These are phyloP conservation scores for Rousettus leschenaultii DNA, from an alignment of 2,113 vertebrate genomes.

Conservation along the genomic window DNA sequence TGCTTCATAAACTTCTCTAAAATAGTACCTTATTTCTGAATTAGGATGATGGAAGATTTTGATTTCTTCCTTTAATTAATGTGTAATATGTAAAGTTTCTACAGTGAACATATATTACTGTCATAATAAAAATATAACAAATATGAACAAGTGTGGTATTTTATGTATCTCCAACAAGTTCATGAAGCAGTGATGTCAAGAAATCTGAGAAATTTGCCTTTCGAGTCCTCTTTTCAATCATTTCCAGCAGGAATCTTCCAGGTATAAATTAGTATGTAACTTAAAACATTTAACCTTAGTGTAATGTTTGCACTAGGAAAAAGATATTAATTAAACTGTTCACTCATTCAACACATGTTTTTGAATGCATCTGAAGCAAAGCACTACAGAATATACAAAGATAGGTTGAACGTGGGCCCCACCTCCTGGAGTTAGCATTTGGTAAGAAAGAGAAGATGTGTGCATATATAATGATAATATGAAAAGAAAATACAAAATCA, in stretches of 20 bases:
- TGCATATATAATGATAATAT: not conserved
- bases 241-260: not conserved
- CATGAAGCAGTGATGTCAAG: not conserved
- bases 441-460: not conserved
- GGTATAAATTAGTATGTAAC: not conserved
- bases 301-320: not conserved
- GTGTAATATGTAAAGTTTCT: not conserved
- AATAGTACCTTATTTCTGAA: not conserved
- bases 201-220: not conserved
- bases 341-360: not conserved
- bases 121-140: slow-evolving; percentile 18
- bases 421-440: not conserved
- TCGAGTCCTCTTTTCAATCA: not conserved
- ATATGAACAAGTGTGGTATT: not conserved
- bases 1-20: not conserved
- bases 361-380: not conserved
- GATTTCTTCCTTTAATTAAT: slow-evolving; percentile 35
- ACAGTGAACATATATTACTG: not conserved
- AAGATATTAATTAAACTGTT: not conserved
- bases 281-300: not conserved
- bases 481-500: not conserved
- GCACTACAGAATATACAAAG: not conserved
- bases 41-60: not conserved
- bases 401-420: not conserved
- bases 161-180: not conserved